A percentile compares a stretch with the other conserved stretches of the same genome.
These are phyloP conservation scores for pig (Sus scrofa) DNA, from an alignment of 2,113 vertebrate species.

Conservation along the genomic window T2T-Sscrofa CM000820.6:109223001-109223500, in stretches of 20 bases:
- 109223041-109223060: conserved; percentile 30
- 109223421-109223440: too few species aligned
- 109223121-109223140: conserved; percentile 27
- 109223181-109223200: conserved; percentile 40
- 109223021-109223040: conserved; percentile 52
- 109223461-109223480: too few species aligned
- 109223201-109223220: background rate
- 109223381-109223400: too few species aligned
- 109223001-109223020: conserved; percentile 1
- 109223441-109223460: too few species aligned
- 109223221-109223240: background rate
- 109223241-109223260: background rate
- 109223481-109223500: too few species aligned
- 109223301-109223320: too few species aligned
- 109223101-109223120: background rate
- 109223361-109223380: too few species aligned
- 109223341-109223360: too few species aligned
- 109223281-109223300: background rate
- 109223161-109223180: conserved; percentile 29
- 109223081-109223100: conserved; percentile 38
- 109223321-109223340: too few species aligned
- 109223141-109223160: conserved; percentile 50
- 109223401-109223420: too few species aligned
- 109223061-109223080: conserved; percentile 39
- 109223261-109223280: background rate